A percentile compares a stretch with the other conserved stretches of the same genome.
Evolutionary conservation across 2,797 vertebrate genomes (phyloP).

Genomic region (Acropternis orthonyx): DNA sequence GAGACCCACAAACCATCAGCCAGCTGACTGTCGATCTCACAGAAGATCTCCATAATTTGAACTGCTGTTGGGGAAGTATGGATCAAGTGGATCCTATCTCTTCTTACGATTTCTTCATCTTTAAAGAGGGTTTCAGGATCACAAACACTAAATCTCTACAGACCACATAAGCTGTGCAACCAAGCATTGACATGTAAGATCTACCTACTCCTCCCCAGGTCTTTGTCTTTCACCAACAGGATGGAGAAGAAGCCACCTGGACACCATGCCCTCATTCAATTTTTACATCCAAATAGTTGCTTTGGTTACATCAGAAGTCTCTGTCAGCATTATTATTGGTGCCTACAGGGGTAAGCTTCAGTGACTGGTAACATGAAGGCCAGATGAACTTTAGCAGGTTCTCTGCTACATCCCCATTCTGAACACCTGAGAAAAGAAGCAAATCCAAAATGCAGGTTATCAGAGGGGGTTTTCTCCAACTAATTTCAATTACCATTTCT

Average conservation of each 20-base stretch:
- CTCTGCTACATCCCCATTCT: neutral
- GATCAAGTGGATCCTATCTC: neutral
- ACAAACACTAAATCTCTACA: neutral
- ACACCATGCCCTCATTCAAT: rapidly evolving
- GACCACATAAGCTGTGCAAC: neutral
- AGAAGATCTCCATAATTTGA: neutral
- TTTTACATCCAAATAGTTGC: neutral
- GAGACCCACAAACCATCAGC: neutral
- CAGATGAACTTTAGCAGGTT: neutral
- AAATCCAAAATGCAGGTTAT: neutral
- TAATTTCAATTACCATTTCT: neutral
- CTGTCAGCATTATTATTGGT: neutral
- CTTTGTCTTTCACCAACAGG: neutral
- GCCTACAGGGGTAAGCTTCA: neutral
- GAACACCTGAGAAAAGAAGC: neutral
- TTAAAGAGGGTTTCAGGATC: neutral
- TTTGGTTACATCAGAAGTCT: neutral
- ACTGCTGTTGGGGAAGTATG: neutral
- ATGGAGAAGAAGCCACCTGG: neutral
- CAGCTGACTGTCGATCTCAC: neutral
- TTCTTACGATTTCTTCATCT: neutral
- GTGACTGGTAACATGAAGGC: neutral
- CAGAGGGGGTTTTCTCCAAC: neutral
- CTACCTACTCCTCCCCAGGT: neutral
- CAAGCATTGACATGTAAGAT: neutral